Evolutionary conservation across 2,113 vertebrate genomes (phyloP), one percentile per base, ranked within the genome.

Genomic region (Cynocephalus volans): DNA sequence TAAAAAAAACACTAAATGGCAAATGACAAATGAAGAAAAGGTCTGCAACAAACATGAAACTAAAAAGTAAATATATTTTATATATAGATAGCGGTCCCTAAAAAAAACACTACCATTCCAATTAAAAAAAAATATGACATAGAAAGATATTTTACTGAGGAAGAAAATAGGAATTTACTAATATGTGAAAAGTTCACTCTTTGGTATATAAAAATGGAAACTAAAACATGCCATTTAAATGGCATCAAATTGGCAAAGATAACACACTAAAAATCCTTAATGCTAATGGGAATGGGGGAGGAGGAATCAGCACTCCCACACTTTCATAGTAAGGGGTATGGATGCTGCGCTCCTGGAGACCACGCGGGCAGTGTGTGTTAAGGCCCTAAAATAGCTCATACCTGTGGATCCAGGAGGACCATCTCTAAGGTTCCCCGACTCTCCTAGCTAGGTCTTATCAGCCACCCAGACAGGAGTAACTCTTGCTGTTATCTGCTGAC

Each of bases 381-480:
- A 33, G 65, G 11, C 50, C n/a, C 4, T 0, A 21, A 10, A 1
- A 0, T 0, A 3, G 12, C 1, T 9, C n/a, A 0, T 1, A 3
- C 28, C 60, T 56, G 23, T 3, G n/a, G 60, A 21, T 31, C 33
- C 8, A 1, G 15, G 19, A 3, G 2, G 23, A 52, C 31, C 14
- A 2, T 19, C 14, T 11, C 50, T 52, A 23, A 41, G 31, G 50
- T 12, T 0, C 12, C 9, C 36, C 0, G 1, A 10, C 41, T 18
- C 21, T 28, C 60, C 24, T 19, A 7, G 11, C n/a, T 1, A 1
- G 11, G 15, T 48, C 21, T 54, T 23, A 21, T 3, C 31, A 26
- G 67, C 19, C 24, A 8, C 33, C 8, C 5, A 9, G 3, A 18
- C 3, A 6, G 11, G 8, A 82, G 41, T 2, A 6, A 10, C 12